A percentile compares a stretch with the other conserved stretches of the same genome.
These are phyloP conservation scores for Drosophila pandora DNA, from an alignment of 1,140 invertebrate genomes.

Conservation along the genomic window DNA sequence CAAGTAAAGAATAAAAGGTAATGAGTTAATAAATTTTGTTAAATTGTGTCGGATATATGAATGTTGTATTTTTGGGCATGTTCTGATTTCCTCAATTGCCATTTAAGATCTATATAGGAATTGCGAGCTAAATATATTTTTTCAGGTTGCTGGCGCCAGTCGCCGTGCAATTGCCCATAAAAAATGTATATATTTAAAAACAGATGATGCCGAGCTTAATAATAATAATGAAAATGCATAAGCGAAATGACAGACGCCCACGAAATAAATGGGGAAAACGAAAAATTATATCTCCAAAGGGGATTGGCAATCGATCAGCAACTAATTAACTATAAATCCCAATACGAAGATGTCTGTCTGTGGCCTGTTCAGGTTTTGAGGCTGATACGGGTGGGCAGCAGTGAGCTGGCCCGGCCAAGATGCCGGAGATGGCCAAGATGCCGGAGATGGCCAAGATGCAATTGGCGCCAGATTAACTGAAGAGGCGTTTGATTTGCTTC, in stretches of 20 bases:
- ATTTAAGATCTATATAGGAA: constrained; percentile 30
- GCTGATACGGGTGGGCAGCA: constrained; percentile 36
- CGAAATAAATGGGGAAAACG: neutral
- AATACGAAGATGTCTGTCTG: constrained; percentile 1
- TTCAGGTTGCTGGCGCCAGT: constrained; percentile 50
- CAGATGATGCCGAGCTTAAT: constrained; percentile 27
- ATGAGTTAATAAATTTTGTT: neutral
- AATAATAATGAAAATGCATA: constrained; percentile 27
- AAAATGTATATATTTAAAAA: constrained; percentile 11
- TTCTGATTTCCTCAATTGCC: constrained; percentile 44
- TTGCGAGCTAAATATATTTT: neutral
- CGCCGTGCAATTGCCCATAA: constrained; percentile 44
- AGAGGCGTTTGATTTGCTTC: constrained; percentile 57
- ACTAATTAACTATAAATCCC: constrained; percentile 37
- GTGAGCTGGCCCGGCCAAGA: neutral
- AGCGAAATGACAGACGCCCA: constrained; percentile 37
- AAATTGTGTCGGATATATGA: neutral
- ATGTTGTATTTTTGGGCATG: neutral
- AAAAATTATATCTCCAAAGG: neutral
- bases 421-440: neutral
- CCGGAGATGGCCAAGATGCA: constrained; percentile 1
- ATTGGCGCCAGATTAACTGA: constrained; percentile 46
- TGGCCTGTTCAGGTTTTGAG: constrained; percentile 3
- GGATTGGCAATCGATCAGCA: constrained; percentile 41
- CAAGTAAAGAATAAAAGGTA: constrained; percentile 24